These are phyloP conservation scores for Sinhomidia bicolor DNA, from an alignment of 2,888 invertebrate species.

Conservation along the genomic window DNA sequence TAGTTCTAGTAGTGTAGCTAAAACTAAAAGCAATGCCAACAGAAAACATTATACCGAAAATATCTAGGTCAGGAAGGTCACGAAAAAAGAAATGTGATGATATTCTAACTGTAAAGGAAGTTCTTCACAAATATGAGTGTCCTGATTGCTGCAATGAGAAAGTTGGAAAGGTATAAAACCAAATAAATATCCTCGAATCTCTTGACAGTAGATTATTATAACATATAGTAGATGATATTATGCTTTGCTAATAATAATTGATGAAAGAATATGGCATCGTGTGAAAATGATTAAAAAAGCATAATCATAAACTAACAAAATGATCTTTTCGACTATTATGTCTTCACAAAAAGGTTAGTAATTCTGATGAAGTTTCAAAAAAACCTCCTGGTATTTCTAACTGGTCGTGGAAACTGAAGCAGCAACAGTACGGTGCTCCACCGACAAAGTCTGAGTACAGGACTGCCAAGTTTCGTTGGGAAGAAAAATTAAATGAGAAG, in stretches of 20 bases:
- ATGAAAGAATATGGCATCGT: too few relatives aligned
- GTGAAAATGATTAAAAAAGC: too few relatives aligned
- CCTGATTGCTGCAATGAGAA: background rate
- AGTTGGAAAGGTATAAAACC: background rate
- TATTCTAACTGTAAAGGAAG: background rate
- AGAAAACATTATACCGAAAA: background rate
- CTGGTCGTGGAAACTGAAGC: constrained; percentile 44
- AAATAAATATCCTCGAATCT: background rate
- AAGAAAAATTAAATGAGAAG: background rate
- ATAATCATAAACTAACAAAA: too few relatives aligned
- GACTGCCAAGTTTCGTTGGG: constrained; percentile 41
- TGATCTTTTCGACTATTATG: too few relatives aligned
- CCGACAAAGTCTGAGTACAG: constrained; percentile 27
- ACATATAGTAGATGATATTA: too few relatives aligned
- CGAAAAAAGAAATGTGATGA: background rate
- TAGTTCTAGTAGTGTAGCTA: too few relatives aligned
- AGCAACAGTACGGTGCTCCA: constrained; percentile 9
- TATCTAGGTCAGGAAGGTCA: background rate
- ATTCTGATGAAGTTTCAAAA: background rate
- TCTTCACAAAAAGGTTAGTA: too few relatives aligned
- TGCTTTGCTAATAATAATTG: too few relatives aligned
- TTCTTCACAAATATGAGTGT: background rate
- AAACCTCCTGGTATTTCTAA: background rate
- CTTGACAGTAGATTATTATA: too few relatives aligned
- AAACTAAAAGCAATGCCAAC: background rate